Percentiles rank a stretch among this genome's conserved stretches.
These are phyloP conservation scores for Thumatha senex DNA, from an alignment of 2,888 invertebrate genomes.

Conservation along the genomic window DNA sequence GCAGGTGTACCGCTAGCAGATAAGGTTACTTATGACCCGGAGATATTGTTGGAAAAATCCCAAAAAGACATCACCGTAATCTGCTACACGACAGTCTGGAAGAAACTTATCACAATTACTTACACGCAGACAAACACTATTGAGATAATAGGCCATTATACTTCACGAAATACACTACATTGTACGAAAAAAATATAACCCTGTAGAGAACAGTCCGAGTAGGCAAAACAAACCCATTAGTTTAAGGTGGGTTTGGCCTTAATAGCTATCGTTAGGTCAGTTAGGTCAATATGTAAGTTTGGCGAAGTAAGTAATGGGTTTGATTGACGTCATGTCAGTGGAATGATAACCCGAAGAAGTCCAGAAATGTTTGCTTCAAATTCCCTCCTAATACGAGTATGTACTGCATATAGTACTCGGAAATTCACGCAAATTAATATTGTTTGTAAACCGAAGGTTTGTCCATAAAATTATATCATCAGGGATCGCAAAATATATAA, in stretches of 20 bases:
- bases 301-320: conserved; percentile 1
- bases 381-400: no score
- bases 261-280: conserved; percentile 57
- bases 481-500: no score
- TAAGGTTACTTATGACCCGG: no score
- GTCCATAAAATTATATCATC: no score
- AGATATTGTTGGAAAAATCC: no score
- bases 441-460: no score
- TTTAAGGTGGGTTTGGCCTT: conserved; percentile 52
- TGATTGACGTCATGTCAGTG: not conserved
- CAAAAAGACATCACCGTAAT: no score
- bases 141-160: not conserved
- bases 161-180: not conserved
- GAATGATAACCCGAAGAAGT: not conserved
- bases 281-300: conserved; percentile 12
- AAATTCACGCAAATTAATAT: no score
- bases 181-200: not conserved
- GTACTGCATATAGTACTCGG: no score
- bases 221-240: conserved; percentile 63
- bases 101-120: not conserved
- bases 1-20: no score
- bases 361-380: no score
- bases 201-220: conserved; percentile 7
- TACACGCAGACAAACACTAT: not conserved
- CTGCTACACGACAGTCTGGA: not conserved